A percentile compares a stretch with the other conserved stretches of the same genome.
These are phyloP conservation scores for Chondrosia reniformis DNA, from an alignment of 37 sponge, comb jelly and placozoan genomes.

Conservation along the genomic window DNA sequence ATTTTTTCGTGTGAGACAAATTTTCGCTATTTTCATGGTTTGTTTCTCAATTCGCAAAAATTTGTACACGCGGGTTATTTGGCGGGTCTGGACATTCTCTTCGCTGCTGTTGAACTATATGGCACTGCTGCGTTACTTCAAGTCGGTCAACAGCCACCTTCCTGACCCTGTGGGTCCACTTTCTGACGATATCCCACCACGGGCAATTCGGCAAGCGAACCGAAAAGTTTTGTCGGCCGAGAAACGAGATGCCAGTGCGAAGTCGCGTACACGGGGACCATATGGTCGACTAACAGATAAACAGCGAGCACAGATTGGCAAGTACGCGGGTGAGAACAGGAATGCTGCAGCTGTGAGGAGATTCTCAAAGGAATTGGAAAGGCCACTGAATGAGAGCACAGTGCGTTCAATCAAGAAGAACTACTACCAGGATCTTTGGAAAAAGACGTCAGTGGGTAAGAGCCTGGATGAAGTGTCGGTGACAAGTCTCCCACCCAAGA, in stretches of 20 bases:
- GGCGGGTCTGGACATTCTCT: slow-evolving; percentile 2
- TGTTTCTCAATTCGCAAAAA: no score
- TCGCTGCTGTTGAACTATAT: neutral
- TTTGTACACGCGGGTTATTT: no score
- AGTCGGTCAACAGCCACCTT: slow-evolving; percentile 16
- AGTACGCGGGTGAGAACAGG: slow-evolving; percentile 12
- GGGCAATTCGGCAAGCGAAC: slow-evolving; percentile 19
- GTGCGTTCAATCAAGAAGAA: slow-evolving; percentile 25
- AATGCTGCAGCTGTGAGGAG: slow-evolving; percentile 23
- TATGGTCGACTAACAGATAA: slow-evolving; percentile 24
- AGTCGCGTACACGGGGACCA: neutral
- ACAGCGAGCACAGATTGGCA: slow-evolving; percentile 6
- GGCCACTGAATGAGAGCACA: slow-evolving; percentile 26
- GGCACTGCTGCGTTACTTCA: slow-evolving; percentile 29
- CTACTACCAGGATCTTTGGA: slow-evolving; percentile 14
- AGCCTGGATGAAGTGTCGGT: slow-evolving; percentile 2
- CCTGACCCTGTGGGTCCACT: slow-evolving; percentile 12
- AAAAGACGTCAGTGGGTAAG: neutral
- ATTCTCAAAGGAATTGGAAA: slow-evolving; percentile 12
- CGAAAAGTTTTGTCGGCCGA: neutral
- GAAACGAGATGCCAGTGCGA: slow-evolving; percentile 11
- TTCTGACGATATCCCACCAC: slow-evolving; percentile 23
- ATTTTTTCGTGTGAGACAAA: slow-evolving; percentile 11
- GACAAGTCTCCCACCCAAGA: slow-evolving; percentile 25
- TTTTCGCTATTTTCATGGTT: slow-evolving; percentile 18